Base-by-base conservation (phyloP, 2,797 vertebrate species). In the Pelobates cultripes region DNA sequence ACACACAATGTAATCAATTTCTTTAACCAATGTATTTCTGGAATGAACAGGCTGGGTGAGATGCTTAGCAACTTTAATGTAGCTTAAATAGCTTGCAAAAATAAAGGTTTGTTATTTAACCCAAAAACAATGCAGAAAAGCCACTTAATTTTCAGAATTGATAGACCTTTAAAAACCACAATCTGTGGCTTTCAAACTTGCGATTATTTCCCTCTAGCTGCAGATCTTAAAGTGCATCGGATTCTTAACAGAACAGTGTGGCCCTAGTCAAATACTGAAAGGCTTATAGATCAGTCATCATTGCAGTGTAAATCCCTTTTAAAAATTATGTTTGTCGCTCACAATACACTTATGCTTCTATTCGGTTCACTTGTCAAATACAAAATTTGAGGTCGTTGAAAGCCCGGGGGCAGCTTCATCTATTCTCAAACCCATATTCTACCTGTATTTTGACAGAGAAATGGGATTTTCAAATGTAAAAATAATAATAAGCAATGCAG, bases 291-390 rank as follows among this genome's bases (percentile, higher is more conserved):
- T 94, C 89, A 88, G 90, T 91, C 91, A 92, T 92, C 90, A 92
- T 86, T 85, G 87, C 87, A 89, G 88, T 86, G 87, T 91, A 94
- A 93, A 91, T 92, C 88, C 92, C 89, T 89, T 92, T 95, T 93
- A 88, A 91, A 90, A 94, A 93, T 92, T 92, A 92, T 91, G 91
- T 91, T 90, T 86, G 85, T 90, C 87, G 91, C 90, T 94, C 89
- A 90, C 86, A 92, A 88, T 92, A 92, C 89, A 91, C 87, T 91
- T 90, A 89, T 90, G 89, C 88, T 89, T 88, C 80, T 90, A 88
- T 84, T 91, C 85, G 81, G 91, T 94, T 93, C 91, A 93, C 89
- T 92, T 94, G 92, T 94, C 92, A 95, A 94, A 94, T 90, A 95
- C 87, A 95, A 94, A 76, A 95, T 91, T 87, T 82, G 90, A 94